A percentile compares a stretch with the other conserved stretches of the same genome.
Conservation (phyloP, 2,113 vertebrate species). For the Pantherophis guttatus region DNA sequence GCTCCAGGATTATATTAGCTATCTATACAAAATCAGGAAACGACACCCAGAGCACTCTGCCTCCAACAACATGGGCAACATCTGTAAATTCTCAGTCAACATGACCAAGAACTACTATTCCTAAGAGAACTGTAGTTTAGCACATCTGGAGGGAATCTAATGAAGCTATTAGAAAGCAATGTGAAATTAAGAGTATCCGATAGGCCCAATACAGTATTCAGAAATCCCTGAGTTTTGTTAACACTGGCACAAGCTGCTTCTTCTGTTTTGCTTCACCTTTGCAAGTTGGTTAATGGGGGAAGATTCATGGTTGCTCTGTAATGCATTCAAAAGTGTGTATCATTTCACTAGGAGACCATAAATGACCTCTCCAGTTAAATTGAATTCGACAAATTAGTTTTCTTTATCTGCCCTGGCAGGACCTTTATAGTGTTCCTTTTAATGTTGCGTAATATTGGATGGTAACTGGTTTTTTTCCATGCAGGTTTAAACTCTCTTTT, state of each 20-base stretch:
- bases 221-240: constrained; percentile 32
- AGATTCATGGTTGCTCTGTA: not conserved
- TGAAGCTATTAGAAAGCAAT: not conserved
- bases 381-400: not conserved
- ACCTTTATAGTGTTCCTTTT: no score
- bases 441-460: not conserved
- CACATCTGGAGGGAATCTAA: not conserved
- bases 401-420: not conserved
- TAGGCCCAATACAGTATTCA: not conserved
- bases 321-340: not conserved
- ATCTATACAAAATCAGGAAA: not conserved
- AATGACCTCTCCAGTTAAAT: not conserved
- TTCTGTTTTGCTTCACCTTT: not conserved
- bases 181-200: accelerated
- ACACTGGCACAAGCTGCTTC: not conserved
- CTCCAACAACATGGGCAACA: not conserved
- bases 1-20: not conserved
- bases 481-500: no score
- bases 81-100: not conserved
- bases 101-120: not conserved
- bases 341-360: not conserved
- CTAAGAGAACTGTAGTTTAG: not conserved
- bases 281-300: not conserved
- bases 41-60: not conserved
- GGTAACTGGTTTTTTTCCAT: not conserved